phyloP scores from a whole-genome alignment of 2,888 invertebrate species.

The Habroteleia sp. region DNA sequence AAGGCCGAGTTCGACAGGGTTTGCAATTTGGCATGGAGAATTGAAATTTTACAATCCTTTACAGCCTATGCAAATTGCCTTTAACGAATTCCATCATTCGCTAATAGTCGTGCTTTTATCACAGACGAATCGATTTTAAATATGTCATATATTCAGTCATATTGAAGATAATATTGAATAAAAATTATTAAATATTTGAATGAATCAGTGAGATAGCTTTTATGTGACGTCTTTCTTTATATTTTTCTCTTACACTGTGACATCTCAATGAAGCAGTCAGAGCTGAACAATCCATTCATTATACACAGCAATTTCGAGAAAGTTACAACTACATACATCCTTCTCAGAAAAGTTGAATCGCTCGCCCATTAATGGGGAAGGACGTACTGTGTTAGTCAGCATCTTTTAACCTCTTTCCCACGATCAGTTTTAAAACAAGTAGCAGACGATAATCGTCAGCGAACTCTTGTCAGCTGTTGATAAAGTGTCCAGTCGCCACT shows the following conservation, averaged over 20 bases:
- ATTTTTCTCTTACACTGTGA: too few relatives aligned
- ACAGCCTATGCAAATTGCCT: conserved; percentile 41
- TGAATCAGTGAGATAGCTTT: too few relatives aligned
- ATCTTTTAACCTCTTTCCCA: conserved; percentile 49
- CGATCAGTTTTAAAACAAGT: conserved; percentile 47
- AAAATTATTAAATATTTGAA: too few relatives aligned
- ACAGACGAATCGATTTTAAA: conserved; percentile 1
- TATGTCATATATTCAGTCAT: too few relatives aligned
- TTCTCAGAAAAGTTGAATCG: conserved; percentile 41
- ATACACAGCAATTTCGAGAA: conserved; percentile 24
- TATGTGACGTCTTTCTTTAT: too few relatives aligned
- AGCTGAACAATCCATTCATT: conserved; percentile 22
- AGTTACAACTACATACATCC: conserved; percentile 31
- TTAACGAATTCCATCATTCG: conserved; percentile 26
- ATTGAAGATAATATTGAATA: too few relatives aligned
- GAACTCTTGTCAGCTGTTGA: conserved; percentile 34
- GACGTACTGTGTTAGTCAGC: conserved; percentile 11
- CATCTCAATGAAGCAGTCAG: conserved; percentile 19
- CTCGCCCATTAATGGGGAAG: conserved; percentile 10
- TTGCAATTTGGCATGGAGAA: conserved; percentile 31
- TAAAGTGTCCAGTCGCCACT: conserved; percentile 1
- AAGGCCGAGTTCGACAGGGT: conserved; percentile 6
- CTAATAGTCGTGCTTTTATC: conserved; percentile 17
- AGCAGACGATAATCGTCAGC: conserved; percentile 38
- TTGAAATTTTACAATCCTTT: conserved; percentile 51